These are phyloP conservation scores for Myathropa florea DNA, from an alignment of 2,888 invertebrate species.

Conservation along the genomic window DNA sequence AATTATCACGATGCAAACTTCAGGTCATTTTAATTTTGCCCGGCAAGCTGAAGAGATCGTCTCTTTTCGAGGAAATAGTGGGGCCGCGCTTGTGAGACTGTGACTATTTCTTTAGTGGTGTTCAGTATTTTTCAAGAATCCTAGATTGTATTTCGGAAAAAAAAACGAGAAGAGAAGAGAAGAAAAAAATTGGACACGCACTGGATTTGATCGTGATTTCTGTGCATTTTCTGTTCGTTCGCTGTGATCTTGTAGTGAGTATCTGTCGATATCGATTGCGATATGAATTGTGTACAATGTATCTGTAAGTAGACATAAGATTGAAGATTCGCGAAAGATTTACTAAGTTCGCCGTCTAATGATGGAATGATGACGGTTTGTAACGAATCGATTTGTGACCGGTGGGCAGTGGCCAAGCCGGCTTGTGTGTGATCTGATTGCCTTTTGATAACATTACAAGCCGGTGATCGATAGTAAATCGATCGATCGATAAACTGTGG, in stretches of 20 bases:
- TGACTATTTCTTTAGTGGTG: not conserved
- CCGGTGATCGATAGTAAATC: not conserved
- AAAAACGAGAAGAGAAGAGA: not conserved
- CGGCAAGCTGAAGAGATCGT: conserved; percentile 68
- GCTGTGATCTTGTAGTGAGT: not conserved
- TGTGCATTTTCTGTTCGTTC: not conserved
- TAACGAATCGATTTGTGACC: conserved; percentile 24
- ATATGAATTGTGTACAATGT: not conserved
- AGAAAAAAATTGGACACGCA: not conserved
- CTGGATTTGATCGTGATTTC: not conserved
- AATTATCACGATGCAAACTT: conserved; percentile 72
- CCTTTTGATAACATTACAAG: not conserved
- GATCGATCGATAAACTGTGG: not conserved
- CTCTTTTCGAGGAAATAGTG: conserved; percentile 13
- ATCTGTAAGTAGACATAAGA: not conserved
- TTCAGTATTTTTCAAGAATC: not conserved
- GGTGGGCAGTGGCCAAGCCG: not conserved
- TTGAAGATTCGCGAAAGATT: conserved; percentile 3
- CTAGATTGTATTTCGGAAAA: not conserved
- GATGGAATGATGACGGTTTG: conserved; percentile 13
- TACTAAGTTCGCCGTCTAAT: not conserved
- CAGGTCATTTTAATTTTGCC: conserved; percentile 74
- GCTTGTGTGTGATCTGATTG: conserved; percentile 3
- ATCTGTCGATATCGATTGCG: not conserved
- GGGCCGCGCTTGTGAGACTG: conserved; percentile 14